Evolutionary conservation across 2,797 vertebrate genomes (phyloP), one percentile per base, ranked within the genome.

Genomic region (Protonibea diacanthus): DNA sequence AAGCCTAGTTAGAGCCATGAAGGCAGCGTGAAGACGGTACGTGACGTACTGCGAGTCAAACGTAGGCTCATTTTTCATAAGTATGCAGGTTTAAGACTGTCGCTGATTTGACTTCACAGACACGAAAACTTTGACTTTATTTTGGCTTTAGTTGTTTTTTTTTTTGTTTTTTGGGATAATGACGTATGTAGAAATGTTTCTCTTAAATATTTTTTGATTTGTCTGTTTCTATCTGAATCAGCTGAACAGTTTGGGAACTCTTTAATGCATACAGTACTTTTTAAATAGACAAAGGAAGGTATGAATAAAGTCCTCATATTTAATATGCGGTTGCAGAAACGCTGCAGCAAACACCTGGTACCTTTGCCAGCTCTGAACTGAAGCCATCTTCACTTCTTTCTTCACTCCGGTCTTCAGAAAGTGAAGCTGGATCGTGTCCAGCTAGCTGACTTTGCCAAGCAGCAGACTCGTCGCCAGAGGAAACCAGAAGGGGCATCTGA

Each of bases 351-450:
- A 62, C 56, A 27, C 27, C 15, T 33, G 59, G 38, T 38, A 2
- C 52, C 27, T 47, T 4, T 58, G 67, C 53, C 60, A 47, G 61
- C 17, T 29, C 57, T 15, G 48, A 12, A 7, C 47, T 8, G 27
- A 5, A 4, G 66, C 64, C 65, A 52, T 59, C 64, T 51, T 74
- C n/a, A 45, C 25, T 23, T 29, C 48, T 25, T 18, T 67, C 18
- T 38, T 59, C 23, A 9, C 8, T 38, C 44, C 47, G 49, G n/a
- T 23, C 44, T 49, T 48, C 38, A 60, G 33, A 52, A 72, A 45
- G 29, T 7, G 49, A 49, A 40, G 40, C 8, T 78, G 65, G 67
- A 68, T 59, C 25, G 8, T 3, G n/a, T 45, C 63, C 71, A 56
- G 18, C 10, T 25, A 20, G 20, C 53, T 23, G 56, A 53, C 57